Conservation (phyloP, 1,140 invertebrate genomes). For the Micrasema minimum region DNA sequence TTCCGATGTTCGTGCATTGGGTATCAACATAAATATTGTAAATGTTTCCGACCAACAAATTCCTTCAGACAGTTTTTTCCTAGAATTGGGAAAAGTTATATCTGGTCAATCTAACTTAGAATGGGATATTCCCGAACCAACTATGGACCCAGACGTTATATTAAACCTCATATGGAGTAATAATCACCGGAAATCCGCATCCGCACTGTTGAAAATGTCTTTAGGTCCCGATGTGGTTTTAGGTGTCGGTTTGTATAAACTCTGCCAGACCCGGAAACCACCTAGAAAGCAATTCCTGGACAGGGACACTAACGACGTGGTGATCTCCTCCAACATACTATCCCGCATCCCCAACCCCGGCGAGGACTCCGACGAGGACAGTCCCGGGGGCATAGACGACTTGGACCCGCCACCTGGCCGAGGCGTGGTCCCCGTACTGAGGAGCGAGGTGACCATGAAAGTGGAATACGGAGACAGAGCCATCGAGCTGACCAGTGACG, state of each 20-base stretch:
- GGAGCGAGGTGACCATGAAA: constrained; percentile 37
- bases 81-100: constrained; percentile 42
- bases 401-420: not conserved
- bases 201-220: constrained; percentile 38
- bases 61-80: constrained; percentile 39
- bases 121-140: constrained; percentile 35
- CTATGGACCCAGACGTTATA: constrained; percentile 38
- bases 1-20: constrained; percentile 30
- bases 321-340: constrained; percentile 25
- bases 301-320: constrained; percentile 42
- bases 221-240: constrained; percentile 40
- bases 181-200: constrained; percentile 36
- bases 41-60: constrained; percentile 36
- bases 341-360: not conserved
- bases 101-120: constrained; percentile 21
- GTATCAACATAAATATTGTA: constrained; percentile 40
- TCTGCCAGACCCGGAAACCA: constrained; percentile 29
- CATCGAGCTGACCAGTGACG: constrained; percentile 39
- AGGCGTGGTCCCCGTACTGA: constrained; percentile 23
- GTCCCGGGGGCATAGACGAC: no score
- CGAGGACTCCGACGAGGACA: not conserved
- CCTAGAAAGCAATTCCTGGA: constrained; percentile 38
- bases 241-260: constrained; percentile 46
- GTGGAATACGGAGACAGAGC: constrained; percentile 38
- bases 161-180: constrained; percentile 42